phyloP scores from a whole-genome alignment of 2,888 invertebrate species.

The Horisme vitalbata region DNA sequence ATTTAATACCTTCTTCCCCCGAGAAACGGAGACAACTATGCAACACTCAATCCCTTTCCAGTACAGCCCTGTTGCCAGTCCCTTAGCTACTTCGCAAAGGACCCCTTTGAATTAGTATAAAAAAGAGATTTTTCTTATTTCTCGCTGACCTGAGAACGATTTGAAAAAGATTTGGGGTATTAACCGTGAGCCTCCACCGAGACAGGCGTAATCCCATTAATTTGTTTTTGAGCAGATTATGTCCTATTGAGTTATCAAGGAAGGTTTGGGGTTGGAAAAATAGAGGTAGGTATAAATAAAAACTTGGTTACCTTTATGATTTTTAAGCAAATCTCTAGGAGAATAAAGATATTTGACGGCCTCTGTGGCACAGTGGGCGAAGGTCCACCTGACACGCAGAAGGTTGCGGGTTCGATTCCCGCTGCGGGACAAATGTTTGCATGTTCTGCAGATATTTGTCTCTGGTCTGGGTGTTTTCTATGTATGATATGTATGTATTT shows the following conservation, averaged over 20 bases:
- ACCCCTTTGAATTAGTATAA: slow-evolving; percentile 60
- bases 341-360: too few species aligned
- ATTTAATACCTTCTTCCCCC: too few species aligned
- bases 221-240: slow-evolving; percentile 46
- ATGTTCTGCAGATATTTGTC: too few species aligned
- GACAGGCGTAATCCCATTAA: slow-evolving; percentile 41
- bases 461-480: too few species aligned
- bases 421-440: too few species aligned
- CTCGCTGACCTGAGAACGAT: slow-evolving; percentile 50
- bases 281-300: slow-evolving; percentile 17
- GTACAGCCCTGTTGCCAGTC: slow-evolving; percentile 2
- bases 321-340: background rate
- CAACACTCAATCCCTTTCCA: background rate
- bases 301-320: slow-evolving; percentile 8
- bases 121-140: slow-evolving; percentile 52
- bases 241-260: slow-evolving; percentile 45
- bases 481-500: too few species aligned
- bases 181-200: slow-evolving; percentile 30
- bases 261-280: slow-evolving; percentile 13
- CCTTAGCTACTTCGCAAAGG: slow-evolving; percentile 33
- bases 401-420: too few species aligned
- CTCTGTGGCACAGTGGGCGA: too few species aligned
- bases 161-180: slow-evolving; percentile 47
- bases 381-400: too few species aligned
- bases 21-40: too few species aligned